Evolutionary conservation across 1,140 invertebrate genomes (phyloP).

Genomic region (Ditylenchus dipsaci): DNA sequence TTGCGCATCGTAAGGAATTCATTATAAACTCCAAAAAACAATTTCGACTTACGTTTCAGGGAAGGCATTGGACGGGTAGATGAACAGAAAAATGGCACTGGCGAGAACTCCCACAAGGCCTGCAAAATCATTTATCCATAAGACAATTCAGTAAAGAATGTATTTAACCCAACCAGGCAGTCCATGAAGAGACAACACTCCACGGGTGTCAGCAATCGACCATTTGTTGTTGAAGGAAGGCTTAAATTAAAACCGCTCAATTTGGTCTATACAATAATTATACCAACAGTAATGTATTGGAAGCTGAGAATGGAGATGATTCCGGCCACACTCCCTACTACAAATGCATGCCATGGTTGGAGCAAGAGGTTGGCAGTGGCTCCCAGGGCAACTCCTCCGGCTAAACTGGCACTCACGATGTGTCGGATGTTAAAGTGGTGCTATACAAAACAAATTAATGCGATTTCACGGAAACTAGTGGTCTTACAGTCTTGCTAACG

Average conservation of each 20-base stretch:
- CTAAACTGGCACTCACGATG: slow-evolving; percentile 62
- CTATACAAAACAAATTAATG: slow-evolving; percentile 11
- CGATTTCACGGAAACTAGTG: neutral
- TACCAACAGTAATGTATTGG: slow-evolving; percentile 58
- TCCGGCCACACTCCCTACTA: slow-evolving; percentile 60
- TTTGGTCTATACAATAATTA: neutral
- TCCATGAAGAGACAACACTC: slow-evolving; percentile 62
- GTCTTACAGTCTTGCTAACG: slow-evolving; percentile 57
- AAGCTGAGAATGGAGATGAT: slow-evolving; percentile 54
- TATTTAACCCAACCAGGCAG: slow-evolving; percentile 57
- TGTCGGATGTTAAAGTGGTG: slow-evolving; percentile 59
- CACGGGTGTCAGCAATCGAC: slow-evolving; percentile 62
- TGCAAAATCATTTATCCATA: slow-evolving; percentile 53
- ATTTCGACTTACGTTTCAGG: slow-evolving; percentile 26
- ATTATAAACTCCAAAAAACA: neutral
- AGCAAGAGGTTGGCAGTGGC: slow-evolving; percentile 64
- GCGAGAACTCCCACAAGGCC: slow-evolving; percentile 59
- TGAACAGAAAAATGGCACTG: slow-evolving; percentile 19
- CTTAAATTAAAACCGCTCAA: neutral
- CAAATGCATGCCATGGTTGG: slow-evolving; percentile 59
- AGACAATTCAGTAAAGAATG: neutral
- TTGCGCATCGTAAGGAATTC: neutral
- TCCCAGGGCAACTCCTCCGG: slow-evolving; percentile 62
- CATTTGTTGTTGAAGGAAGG: slow-evolving; percentile 47
- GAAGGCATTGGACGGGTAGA: slow-evolving; percentile 17